Percentiles rank a stretch among this genome's conserved stretches.
Evolutionary conservation across 2,888 invertebrate genomes (phyloP).

Genomic region (Trachelus iudaicus): DNA sequence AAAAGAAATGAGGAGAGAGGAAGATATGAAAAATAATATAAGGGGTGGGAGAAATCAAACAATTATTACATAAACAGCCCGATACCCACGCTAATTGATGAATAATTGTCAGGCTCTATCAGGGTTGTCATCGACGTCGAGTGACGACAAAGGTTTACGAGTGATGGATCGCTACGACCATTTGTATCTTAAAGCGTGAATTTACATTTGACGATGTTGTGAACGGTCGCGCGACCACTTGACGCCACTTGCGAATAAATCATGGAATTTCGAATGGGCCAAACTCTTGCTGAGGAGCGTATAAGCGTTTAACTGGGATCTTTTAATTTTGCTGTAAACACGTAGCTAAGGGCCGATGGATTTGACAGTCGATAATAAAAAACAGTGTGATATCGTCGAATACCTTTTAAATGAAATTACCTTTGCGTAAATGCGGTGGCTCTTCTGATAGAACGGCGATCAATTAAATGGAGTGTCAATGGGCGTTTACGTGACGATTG

Average conservation of each 20-base stretch:
- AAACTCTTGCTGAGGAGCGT: not conserved
- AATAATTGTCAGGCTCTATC: not conserved
- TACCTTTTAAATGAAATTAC: not conserved
- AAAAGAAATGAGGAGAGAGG: not conserved
- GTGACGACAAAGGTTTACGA: not conserved
- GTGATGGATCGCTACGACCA: not conserved
- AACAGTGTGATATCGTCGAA: not conserved
- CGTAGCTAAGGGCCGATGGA: not conserved
- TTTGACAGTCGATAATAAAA: not conserved
- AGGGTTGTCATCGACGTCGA: not conserved
- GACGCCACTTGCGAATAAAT: not conserved
- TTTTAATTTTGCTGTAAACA: not conserved
- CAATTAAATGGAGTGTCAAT: not conserved
- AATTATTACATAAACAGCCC: not conserved
- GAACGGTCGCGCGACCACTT: not conserved
- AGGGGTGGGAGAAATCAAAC: not conserved
- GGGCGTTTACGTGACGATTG: not conserved
- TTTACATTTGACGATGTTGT: too few relatives aligned
- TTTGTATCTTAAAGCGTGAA: not conserved
- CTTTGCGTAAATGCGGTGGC: not conserved
- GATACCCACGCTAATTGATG: not conserved
- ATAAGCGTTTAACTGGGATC: not conserved
- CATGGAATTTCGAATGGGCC: not conserved
- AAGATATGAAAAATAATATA: not conserved
- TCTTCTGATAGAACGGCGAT: not conserved